These are phyloP conservation scores for Nesidiocoris tenuis DNA, from an alignment of 2,888 invertebrate species.

Conservation along the genomic window DNA sequence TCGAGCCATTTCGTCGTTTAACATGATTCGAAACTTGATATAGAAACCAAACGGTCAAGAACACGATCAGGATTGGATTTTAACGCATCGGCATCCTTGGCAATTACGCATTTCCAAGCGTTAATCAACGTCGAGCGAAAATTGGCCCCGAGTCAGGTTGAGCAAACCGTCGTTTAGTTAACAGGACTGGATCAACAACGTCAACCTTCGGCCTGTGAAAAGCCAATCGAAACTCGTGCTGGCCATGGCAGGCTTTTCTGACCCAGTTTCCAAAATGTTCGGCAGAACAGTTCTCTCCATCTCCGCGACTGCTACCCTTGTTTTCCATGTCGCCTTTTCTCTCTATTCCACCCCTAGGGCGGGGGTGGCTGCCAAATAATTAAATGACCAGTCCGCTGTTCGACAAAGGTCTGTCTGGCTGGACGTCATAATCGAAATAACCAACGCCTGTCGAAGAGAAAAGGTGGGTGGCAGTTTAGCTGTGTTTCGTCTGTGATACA, in stretches of 20 bases:
- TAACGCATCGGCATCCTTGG: not conserved
- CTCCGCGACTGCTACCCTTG: not conserved
- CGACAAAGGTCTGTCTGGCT: not conserved
- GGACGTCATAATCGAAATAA: too few species aligned
- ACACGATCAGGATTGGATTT: not conserved
- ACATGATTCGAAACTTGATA: too few species aligned
- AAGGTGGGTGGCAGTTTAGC: too few species aligned
- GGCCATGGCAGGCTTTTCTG: constrained; percentile 7
- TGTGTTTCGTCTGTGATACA: too few species aligned
- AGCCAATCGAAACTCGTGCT: constrained; percentile 4
- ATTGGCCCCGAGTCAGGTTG: not conserved
- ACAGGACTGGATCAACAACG: not conserved
- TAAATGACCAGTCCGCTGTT: not conserved
- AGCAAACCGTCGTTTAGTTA: not conserved
- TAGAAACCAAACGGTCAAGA: too few species aligned
- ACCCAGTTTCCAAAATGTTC: constrained; percentile 11
- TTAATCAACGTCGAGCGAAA: not conserved
- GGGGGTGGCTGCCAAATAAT: not conserved
- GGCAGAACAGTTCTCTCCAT: not conserved
- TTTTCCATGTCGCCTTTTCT: not conserved
- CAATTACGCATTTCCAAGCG: not conserved
- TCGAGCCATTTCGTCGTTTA: too few species aligned
- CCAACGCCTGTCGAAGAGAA: too few species aligned
- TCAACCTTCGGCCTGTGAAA: not conserved
- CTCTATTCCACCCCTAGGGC: not conserved